Evolutionary conservation across 2,113 vertebrate genomes (phyloP).

Genomic region (Collichthys lucidus): DNA sequence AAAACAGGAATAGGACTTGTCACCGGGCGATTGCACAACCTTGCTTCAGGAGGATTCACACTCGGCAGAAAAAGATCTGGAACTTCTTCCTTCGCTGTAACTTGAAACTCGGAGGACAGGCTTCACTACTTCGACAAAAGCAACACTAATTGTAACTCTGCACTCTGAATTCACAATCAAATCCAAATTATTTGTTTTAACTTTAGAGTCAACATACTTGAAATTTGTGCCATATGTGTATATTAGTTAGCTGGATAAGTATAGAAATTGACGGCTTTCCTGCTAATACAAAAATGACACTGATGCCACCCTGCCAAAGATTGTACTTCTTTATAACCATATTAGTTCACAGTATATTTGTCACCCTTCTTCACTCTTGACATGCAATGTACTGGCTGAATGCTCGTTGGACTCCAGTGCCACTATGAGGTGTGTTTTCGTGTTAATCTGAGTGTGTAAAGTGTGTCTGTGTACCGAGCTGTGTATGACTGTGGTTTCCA

Average conservation of each 20-base stretch:
- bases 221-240: background rate
- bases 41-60: conserved; percentile 64
- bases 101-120: conserved; percentile 55
- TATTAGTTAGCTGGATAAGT: background rate
- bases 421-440: conserved; percentile 16
- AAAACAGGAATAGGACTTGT: conserved; percentile 85
- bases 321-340: background rate
- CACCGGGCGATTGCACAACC: conserved; percentile 78
- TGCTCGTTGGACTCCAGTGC: background rate
- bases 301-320: background rate
- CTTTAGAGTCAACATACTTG: background rate
- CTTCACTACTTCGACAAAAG: conserved; percentile 32
- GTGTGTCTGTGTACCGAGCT: conserved; percentile 3
- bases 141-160: background rate
- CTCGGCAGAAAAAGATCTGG: conserved; percentile 58
- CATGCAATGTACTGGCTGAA: background rate
- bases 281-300: background rate
- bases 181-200: background rate
- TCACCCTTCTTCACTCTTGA: background rate
- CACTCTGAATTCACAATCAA: background rate
- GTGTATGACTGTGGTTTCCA: conserved; percentile 21
- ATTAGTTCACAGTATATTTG: background rate
- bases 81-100: conserved; percentile 54
- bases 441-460: conserved; percentile 26
- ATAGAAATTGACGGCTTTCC: background rate